Percentiles rank a stretch among this genome's conserved stretches.
phyloP scores from a whole-genome alignment of 1,140 invertebrate species.

The Solenopsis invicta region DNA sequence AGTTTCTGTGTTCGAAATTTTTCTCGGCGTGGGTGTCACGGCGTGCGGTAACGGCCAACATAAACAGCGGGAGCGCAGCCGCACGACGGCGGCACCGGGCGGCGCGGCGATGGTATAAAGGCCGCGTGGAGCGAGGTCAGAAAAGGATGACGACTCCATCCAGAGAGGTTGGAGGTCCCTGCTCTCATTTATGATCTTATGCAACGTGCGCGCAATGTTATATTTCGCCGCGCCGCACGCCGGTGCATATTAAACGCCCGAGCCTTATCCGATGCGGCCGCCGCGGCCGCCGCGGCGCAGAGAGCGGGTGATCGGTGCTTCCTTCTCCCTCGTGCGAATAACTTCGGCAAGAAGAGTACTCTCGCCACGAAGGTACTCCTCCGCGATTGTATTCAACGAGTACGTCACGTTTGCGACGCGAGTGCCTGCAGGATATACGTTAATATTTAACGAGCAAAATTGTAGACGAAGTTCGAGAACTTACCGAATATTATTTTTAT shows the following conservation, averaged over 20 bases:
- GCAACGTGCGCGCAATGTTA: conserved; percentile 82
- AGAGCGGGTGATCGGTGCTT: conserved; percentile 74
- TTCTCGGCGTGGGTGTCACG: conserved; percentile 37
- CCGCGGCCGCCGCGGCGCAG: conserved; percentile 19
- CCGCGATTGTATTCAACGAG: not conserved
- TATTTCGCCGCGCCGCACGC: conserved; percentile 73
- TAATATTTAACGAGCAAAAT: conserved; percentile 33
- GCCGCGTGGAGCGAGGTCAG: conserved; percentile 58
- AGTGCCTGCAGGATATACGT: not conserved
- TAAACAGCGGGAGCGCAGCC: conserved; percentile 31
- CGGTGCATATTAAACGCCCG: conserved; percentile 81
- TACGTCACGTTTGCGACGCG: conserved; percentile 1
- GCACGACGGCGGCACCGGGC: not conserved
- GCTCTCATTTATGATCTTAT: conserved; percentile 83
- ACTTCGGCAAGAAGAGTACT: conserved; percentile 24
- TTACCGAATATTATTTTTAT: conserved; percentile 28
- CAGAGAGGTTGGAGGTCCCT: conserved; percentile 74
- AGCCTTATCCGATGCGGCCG: conserved; percentile 73
- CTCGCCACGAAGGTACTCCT: too few relatives aligned
- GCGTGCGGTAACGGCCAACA: conserved; percentile 52
- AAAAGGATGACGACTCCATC: conserved; percentile 81
- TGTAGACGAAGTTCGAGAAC: not conserved
- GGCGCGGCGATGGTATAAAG: not conserved
- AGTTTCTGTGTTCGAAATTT: conserved; percentile 28
- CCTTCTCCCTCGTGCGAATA: conserved; percentile 51